These are phyloP conservation scores for Acanthopagrus latus DNA, from an alignment of 2,797 vertebrate genomes.

Conservation along the genomic window DNA sequence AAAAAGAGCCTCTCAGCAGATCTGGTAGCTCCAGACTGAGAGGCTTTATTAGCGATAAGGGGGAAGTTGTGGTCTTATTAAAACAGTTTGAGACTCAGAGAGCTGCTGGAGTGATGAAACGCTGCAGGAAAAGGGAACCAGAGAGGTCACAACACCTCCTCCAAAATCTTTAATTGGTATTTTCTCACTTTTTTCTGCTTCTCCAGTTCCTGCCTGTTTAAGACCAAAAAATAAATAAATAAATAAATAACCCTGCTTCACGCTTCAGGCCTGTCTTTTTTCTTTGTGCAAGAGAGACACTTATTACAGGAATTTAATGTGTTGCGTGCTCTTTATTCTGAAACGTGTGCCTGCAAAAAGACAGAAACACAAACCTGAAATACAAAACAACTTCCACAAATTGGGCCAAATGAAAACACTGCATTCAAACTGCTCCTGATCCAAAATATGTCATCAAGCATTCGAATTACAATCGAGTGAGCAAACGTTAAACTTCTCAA, in stretches of 20 bases:
- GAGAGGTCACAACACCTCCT: conserved; percentile 70
- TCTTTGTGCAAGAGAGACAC: not conserved
- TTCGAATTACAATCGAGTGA: not conserved
- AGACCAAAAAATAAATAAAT: conserved; percentile 22
- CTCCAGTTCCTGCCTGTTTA: conserved; percentile 47
- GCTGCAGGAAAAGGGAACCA: conserved; percentile 57
- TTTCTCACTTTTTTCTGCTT: conserved; percentile 47
- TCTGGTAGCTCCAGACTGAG: conserved; percentile 63
- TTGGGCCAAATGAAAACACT: not conserved
- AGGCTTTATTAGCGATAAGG: conserved; percentile 74
- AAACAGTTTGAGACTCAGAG: conserved; percentile 68
- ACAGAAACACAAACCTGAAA: conserved; percentile 3
- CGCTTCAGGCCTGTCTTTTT: conserved; percentile 9
- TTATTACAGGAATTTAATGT: conserved; percentile 6
- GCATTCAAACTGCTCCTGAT: not conserved
- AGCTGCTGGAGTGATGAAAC: conserved; percentile 70
- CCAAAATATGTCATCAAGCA: not conserved
- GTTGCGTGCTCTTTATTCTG: not conserved
- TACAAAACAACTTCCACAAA: not conserved
- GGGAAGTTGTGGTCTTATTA: conserved; percentile 77
- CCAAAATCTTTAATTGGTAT: conserved; percentile 77
- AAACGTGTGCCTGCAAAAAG: not conserved
- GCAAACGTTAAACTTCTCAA: not conserved
- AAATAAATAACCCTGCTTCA: conserved; percentile 29
- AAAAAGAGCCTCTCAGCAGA: conserved; percentile 72